Evolutionary conservation across 2,797 vertebrate species (phyloP).

Genomic region (Thunnus albacares): DNA sequence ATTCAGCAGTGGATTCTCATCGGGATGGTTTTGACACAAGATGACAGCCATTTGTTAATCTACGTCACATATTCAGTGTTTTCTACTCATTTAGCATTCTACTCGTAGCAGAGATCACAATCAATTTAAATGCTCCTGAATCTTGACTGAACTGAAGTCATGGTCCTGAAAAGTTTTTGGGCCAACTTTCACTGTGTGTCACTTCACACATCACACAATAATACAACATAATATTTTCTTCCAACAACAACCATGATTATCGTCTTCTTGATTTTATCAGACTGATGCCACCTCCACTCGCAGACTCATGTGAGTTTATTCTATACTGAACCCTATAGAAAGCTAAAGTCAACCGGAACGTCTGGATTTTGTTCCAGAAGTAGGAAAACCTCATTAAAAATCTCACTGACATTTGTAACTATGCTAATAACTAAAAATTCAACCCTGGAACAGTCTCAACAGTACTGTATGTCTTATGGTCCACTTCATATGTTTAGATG

Average conservation of each 20-base stretch:
- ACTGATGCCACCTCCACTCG: not conserved
- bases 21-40: not conserved
- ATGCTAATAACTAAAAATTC: no score
- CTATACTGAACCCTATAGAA: no score
- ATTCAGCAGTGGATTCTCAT: slow-evolving; percentile 33
- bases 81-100: slow-evolving; percentile 16
- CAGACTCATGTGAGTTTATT: no score
- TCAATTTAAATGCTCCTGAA: not conserved
- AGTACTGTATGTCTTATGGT: no score
- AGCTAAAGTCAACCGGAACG: no score
- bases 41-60: slow-evolving; percentile 26
- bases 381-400: no score
- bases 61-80: not conserved
- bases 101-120: not conserved
- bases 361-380: not conserved
- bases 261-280: not conserved
- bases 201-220: not conserved
- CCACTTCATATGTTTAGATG: no score
- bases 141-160: slow-evolving; percentile 5
- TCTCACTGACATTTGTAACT: no score
- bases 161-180: not conserved
- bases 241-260: no score
- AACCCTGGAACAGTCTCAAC: no score
- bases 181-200: not conserved
- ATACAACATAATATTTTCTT: not conserved